phyloP scores from a whole-genome alignment of 2,797 vertebrate species.

The Sciurus carolinensis region DNA sequence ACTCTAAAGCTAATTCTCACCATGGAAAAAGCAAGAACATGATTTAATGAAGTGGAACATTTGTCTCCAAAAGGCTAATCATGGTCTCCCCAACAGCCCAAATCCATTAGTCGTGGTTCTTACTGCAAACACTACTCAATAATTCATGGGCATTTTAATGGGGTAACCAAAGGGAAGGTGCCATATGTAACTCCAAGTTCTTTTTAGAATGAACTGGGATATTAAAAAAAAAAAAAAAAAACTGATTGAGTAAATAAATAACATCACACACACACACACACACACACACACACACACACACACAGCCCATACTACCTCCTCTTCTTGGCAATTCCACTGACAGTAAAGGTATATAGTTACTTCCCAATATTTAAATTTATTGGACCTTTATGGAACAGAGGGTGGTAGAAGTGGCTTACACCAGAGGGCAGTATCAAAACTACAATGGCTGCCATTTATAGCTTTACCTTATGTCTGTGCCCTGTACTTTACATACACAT shows the following conservation, averaged over 20 bases:
- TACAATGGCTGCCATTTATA: neutral
- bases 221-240: neutral
- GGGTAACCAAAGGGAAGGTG: neutral
- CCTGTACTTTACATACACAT: neutral
- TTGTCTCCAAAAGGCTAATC: conserved; percentile 5
- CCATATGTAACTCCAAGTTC: neutral
- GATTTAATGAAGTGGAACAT: conserved; percentile 15
- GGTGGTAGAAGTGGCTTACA: neutral
- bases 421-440: neutral
- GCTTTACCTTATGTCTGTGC: neutral
- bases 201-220: neutral
- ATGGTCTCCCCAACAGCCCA: neutral
- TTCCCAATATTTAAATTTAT: neutral
- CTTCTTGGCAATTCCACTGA: neutral
- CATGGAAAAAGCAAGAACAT: neutral
- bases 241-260: neutral
- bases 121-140: conserved; percentile 7
- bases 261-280: neutral
- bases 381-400: neutral
- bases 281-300: neutral
- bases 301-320: neutral
- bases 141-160: neutral
- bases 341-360: neutral
- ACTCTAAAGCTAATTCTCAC: neutral
- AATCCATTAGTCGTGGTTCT: neutral